A percentile compares a stretch with the other conserved stretches of the same genome.
Evolutionary conservation across 2,888 invertebrate genomes (phyloP).

Genomic region (Gerris lacustris): DNA sequence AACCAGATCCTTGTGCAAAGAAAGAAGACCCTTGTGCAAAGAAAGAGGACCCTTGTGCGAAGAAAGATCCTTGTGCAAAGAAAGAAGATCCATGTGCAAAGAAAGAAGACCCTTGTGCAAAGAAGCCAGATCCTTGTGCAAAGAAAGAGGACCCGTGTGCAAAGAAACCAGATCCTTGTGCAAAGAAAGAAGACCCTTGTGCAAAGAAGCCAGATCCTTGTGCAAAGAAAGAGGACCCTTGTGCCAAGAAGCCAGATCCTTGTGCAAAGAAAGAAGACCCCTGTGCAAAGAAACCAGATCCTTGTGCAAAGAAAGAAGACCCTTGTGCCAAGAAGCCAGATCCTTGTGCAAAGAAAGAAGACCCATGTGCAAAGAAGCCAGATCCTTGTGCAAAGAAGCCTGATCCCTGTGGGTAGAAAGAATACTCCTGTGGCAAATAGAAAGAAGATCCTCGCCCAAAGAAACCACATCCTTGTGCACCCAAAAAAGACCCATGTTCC

Average conservation of each 20-base stretch:
- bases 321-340: slow-evolving; percentile 10
- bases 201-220: slow-evolving; percentile 18
- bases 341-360: slow-evolving; percentile 21
- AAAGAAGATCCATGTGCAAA: slow-evolving; percentile 13
- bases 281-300: neutral
- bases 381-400: neutral
- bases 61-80: slow-evolving; percentile 18
- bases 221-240: slow-evolving; percentile 16
- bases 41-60: slow-evolving; percentile 10
- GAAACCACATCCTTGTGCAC: slow-evolving; percentile 10
- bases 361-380: slow-evolving; percentile 16
- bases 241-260: slow-evolving; percentile 15
- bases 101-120: slow-evolving; percentile 6
- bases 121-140: slow-evolving; percentile 3
- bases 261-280: slow-evolving; percentile 13
- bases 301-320: slow-evolving; percentile 8
- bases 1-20: slow-evolving; percentile 18
- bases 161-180: slow-evolving; percentile 15
- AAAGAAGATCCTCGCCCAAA: slow-evolving; percentile 16
- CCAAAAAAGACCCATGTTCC: slow-evolving; percentile 1
- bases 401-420: slow-evolving; percentile 1
- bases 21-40: slow-evolving; percentile 17
- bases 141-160: slow-evolving; percentile 7
- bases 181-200: slow-evolving; percentile 15
- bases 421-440: slow-evolving; percentile 9